Evolutionary conservation across 2,113 vertebrate genomes (phyloP), one percentile per base, ranked within the genome.

Genomic region (Lucifuga dentata): DNA sequence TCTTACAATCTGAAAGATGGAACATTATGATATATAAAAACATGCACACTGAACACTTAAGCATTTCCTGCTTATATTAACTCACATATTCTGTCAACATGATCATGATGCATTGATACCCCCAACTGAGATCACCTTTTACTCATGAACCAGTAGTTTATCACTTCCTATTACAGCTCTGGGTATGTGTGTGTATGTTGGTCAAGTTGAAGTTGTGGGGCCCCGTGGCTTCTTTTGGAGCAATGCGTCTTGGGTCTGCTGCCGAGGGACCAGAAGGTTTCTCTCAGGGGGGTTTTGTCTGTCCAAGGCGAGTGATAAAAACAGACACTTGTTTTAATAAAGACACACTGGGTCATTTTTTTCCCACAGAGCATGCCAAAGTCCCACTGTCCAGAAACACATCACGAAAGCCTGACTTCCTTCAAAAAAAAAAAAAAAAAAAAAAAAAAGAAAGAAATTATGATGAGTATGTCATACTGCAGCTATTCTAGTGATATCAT

Each of bases 331-430:
- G 82, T 92, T 90, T 90, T 71, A 79, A 88, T 76, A 86, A 58
- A 80, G 79, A 76, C 83, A 73, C 82, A 67, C 53, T n/a, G 66
- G 81, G 88, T 88, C 80, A 83, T 71, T 82, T 84, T 86, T 86
- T 92, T 92, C 91, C 91, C 91, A 92, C 80, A 86, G 64, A 64
- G 68, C 67, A 62, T 10, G 70, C 86, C 89, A 87, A 70, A 79
- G 56, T 62, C 78, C 23, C n/a, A 39, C 73, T 55, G 20, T 48
- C 51, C 9, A 33, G 45, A 67, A 58, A 83, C 44, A 20, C 1
- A 17, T 67, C 67, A 21, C 3, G 15, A 70, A 78, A 74, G 58
- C 1, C 26, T 53, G 0, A 61, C 61, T 58, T 69, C 61, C 49
- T 20, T 68, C 41, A 46, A 19, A 68, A 56, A 5, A 26, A n/a